Evolutionary conservation across 2,797 vertebrate species (phyloP), one percentile per base, ranked within the genome.

Genomic region (Clarias platycephalus): DNA sequence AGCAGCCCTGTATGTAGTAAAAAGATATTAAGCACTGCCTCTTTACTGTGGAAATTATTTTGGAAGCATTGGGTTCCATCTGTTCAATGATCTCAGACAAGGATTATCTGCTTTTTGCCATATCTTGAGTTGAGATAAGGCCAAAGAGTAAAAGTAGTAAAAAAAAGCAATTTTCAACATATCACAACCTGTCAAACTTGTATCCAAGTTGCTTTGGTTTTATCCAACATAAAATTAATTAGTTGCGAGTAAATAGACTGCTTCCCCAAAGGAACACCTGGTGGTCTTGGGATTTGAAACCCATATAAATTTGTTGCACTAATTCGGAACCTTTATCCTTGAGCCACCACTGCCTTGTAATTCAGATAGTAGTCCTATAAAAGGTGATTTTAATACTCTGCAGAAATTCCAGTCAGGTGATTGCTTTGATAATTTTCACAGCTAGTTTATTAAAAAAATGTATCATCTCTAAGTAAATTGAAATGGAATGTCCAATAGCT

Each of bases 61-160:
- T 77, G 57, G 31, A 62, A n/a, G 31, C 57, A 62, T 78, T 78
- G 91, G 87, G 81, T 92, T 92, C 89, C 85, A 91, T 95, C 75
- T 92, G 86, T 86, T 93, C 92, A 93, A 88, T 92, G 85, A 92
- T 91, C 80, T 90, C 93, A 89, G 34, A 93, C 83, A 91, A 90
- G 91, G 92, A 90, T 90, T 93, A 92, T 92, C 87, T 91, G 57
- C 34, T 62, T 44, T 78, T 78, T n/a, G 58, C n/a, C 12, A 37
- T 62, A 62, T 63, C 24, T 62, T 78, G 24, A 70, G 18, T 40
- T 40, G 91, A 92, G 90, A 89, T 93, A 86, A 92, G 89, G 89
- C 85, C 34, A 62, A 55, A 3, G 49, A 53, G 49, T 53, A 53
- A 53, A 53, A 53, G 49, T 53, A 53, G 44, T 49, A 26, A 74